Evolutionary conservation across 1,140 invertebrate species (phyloP).

Genomic region (Aphelinus atriplicis): DNA sequence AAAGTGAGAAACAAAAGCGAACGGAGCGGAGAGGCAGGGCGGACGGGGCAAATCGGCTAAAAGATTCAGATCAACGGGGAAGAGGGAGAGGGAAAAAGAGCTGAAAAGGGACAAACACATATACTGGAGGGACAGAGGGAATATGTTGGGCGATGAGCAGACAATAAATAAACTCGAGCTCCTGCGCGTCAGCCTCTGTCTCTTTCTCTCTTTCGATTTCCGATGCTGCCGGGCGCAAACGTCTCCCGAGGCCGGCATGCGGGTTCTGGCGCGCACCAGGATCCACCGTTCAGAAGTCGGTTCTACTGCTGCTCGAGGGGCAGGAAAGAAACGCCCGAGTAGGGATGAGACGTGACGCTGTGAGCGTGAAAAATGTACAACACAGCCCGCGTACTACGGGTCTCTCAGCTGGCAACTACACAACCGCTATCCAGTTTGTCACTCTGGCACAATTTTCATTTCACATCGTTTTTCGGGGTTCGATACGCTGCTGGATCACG

Average conservation of each 20-base stretch:
- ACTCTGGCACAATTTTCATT: no score
- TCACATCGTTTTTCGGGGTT: no score
- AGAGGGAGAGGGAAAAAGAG: neutral
- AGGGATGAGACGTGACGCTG: no score
- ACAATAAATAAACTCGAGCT: conserved; percentile 20
- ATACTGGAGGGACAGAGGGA: neutral
- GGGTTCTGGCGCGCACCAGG: neutral
- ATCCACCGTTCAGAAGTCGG: neutral
- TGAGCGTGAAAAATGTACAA: no score
- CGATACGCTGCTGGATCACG: no score
- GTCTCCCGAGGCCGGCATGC: neutral
- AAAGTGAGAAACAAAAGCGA: neutral
- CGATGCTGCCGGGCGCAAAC: neutral
- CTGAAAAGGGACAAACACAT: neutral
- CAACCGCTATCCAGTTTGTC: no score
- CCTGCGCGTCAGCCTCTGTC: no score
- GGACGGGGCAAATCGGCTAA: neutral
- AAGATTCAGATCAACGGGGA: conserved; percentile 5
- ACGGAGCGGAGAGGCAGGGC: neutral
- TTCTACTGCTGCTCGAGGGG: no score
- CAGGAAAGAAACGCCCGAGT: no score
- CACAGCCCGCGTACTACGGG: no score
- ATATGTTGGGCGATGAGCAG: neutral
- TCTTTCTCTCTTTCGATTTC: conserved; percentile 10
- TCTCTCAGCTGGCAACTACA: no score